A percentile compares a stretch with the other conserved stretches of the same genome.
Evolutionary conservation across 2,888 invertebrate species (phyloP).

Genomic region (Cosmorhoe ocellata): DNA sequence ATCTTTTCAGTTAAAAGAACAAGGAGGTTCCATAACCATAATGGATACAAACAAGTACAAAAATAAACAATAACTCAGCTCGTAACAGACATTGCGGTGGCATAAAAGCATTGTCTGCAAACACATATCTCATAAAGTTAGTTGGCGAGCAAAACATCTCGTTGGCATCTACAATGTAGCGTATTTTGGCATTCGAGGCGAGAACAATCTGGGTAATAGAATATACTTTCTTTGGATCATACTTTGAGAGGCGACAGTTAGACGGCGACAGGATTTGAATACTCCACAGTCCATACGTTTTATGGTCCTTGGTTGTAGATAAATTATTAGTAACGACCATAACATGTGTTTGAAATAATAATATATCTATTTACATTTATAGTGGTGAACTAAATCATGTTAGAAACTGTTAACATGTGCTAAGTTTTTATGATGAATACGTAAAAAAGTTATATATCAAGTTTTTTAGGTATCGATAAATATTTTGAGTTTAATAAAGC

Average conservation of each 20-base stretch:
- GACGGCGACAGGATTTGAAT: conserved; percentile 37
- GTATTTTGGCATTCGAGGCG: conserved; percentile 74
- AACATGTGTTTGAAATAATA: conserved; percentile 38
- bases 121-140: conserved; percentile 75
- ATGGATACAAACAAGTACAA: conserved; percentile 48
- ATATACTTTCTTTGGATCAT: conserved; percentile 60
- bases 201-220: conserved; percentile 78
- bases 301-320: conserved; percentile 35
- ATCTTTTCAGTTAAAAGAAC: conserved; percentile 22
- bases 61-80: conserved; percentile 63
- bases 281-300: conserved; percentile 34
- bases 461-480: too few species aligned
- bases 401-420: conserved; percentile 33
- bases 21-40: conserved; percentile 33
- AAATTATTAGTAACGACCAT: conserved; percentile 41
- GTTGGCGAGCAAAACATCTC: conserved; percentile 68
- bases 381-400: conserved; percentile 33
- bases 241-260: conserved; percentile 31
- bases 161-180: conserved; percentile 54
- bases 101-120: conserved; percentile 70
- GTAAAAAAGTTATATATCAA: background rate
- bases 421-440: conserved; percentile 17
- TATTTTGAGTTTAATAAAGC: too few species aligned
- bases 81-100: conserved; percentile 55
- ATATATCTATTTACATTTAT: conserved; percentile 36